Evolutionary conservation across 2,888 invertebrate genomes (phyloP), one percentile per base, ranked within the genome.

Genomic region (Parthenolecanium corni): DNA sequence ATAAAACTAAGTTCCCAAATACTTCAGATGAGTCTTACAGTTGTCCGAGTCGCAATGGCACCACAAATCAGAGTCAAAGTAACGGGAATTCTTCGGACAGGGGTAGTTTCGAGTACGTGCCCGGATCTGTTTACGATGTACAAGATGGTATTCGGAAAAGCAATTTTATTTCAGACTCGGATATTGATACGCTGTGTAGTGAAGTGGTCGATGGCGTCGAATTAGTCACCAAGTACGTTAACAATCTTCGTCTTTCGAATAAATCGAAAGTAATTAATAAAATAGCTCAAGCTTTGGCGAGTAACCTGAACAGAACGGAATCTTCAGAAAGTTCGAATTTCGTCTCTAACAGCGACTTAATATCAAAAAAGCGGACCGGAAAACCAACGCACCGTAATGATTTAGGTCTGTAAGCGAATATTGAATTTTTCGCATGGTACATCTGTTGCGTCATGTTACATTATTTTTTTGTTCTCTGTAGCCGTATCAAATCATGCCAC

Each of bases 201-300:
- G 83, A 84, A 69, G 73, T 85, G 65, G 80, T 84, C 68, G 78
- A 79, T 67, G 80, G 80, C 66, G 76, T 85, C 25, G 76, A 79
- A 56, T 71, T 83, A 51, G 70, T 85, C 2, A 80, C 79, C 69
- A 76, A 76, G 58, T 76, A 84, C 42, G 73, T 84, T 16, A 77
- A 80, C 66, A 65, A 65, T 18, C 77, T 79, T 25, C 79, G 80
- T 66, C 79, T 79, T 67, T 78, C 80, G 67, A 79, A 83, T 71
- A 72, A 83, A 71, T 81, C 81, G 67, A 76, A 79, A 68, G 76
- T 84, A 51, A 77, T 84, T 16, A 82, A 81, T 69, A 80, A 81
- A 70, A 78, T 85, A 57, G 80, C 84, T 0, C 76, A 80, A 66
- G 78, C 80, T 70, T 74, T 85, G 14, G 72, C 82, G 0, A 53